phyloP scores from a whole-genome alignment of 2,113 vertebrate genomes.

The Rhadina sibilatrix region DNA sequence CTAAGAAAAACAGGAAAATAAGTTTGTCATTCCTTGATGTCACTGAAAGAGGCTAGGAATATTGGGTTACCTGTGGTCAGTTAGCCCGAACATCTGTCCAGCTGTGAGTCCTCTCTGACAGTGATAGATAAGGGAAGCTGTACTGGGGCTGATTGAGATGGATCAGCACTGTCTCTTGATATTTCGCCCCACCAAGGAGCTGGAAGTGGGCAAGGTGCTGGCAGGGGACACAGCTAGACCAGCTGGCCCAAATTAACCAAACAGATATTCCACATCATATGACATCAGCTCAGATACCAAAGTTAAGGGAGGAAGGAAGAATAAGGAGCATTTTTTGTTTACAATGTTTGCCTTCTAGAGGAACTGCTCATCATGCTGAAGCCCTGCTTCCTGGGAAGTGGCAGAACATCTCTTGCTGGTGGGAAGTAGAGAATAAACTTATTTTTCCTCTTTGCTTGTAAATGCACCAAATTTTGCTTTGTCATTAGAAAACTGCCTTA shows the following conservation, averaged over 20 bases:
- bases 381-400: neutral
- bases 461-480: neutral
- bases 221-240: neutral
- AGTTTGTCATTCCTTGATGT: neutral
- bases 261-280: neutral
- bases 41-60: neutral
- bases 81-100: neutral
- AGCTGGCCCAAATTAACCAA: neutral
- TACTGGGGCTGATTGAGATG: neutral
- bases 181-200: neutral
- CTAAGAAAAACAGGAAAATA: neutral
- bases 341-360: neutral
- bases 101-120: neutral
- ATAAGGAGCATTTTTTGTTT: neutral
- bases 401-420: accelerated
- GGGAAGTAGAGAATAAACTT: neutral
- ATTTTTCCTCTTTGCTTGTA: neutral
- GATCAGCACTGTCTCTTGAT: neutral
- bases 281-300: neutral
- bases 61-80: neutral
- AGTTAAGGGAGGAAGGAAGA: neutral
- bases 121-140: neutral
- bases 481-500: neutral
- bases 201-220: neutral
- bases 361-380: accelerated